phyloP scores from a whole-genome alignment of 2,888 invertebrate species.

The Monopis laevigella region DNA sequence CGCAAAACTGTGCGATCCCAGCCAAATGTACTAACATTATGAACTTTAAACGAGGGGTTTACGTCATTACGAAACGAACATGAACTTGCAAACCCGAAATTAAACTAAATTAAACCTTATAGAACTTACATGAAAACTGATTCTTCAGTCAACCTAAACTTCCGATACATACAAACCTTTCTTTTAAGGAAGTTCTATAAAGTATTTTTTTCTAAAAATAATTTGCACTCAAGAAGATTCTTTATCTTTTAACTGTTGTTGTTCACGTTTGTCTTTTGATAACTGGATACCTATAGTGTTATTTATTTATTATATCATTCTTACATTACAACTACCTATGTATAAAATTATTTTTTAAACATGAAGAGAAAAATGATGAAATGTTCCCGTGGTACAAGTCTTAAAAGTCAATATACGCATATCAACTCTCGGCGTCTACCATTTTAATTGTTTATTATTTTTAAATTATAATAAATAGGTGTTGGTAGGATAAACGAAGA shows the following conservation, averaged over 20 bases:
- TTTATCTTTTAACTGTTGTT: slow-evolving; percentile 1
- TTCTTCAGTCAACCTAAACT: neutral
- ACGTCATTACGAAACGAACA: neutral
- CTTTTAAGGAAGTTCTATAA: slow-evolving; percentile 3
- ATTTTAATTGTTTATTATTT: too few species aligned
- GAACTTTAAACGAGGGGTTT: neutral
- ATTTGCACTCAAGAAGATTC: neutral
- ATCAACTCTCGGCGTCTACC: too few species aligned
- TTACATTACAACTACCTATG: too few species aligned
- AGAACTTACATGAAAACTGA: neutral
- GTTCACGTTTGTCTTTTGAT: slow-evolving; percentile 3
- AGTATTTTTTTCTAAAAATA: slow-evolving; percentile 4
- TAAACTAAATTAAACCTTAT: neutral
- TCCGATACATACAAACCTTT: neutral
- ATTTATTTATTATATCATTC: too few species aligned
- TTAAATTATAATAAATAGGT: too few species aligned
- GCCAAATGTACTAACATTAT: neutral
- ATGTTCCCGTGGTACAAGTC: too few species aligned
- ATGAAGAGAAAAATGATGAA: too few species aligned
- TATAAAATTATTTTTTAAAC: too few species aligned
- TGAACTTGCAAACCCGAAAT: neutral
- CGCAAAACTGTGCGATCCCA: neutral
- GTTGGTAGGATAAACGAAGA: too few species aligned
- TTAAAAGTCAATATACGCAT: too few species aligned
- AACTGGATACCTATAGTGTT: too few species aligned